These are phyloP conservation scores for Nesidiocoris tenuis DNA, from an alignment of 2,888 invertebrate genomes.

Conservation along the genomic window DNA sequence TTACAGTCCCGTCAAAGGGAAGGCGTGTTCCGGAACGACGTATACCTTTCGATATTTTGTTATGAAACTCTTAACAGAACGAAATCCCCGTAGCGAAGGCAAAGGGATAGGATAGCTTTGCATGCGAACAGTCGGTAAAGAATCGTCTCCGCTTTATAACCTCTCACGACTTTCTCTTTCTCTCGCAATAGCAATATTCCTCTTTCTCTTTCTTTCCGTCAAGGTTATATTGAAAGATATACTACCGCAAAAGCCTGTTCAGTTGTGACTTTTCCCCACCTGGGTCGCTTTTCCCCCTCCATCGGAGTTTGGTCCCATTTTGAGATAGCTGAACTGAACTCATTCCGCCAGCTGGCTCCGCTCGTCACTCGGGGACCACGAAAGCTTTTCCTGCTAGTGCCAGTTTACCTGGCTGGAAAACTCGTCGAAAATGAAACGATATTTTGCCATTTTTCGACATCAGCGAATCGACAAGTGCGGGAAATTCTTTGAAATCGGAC, in stretches of 20 bases:
- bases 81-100: neutral
- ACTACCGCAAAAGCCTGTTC: slow-evolving; percentile 39
- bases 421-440: too few relatives aligned
- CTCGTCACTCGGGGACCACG: slow-evolving; percentile 34
- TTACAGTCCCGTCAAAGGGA: neutral
- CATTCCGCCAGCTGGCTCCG: slow-evolving; percentile 39
- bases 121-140: slow-evolving; percentile 37
- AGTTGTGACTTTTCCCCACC: slow-evolving; percentile 35
- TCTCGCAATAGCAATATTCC: neutral
- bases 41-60: neutral
- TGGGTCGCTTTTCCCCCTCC: neutral
- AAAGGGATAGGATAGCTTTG: slow-evolving; percentile 2
- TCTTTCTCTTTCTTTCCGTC: neutral
- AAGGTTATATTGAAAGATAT: slow-evolving; percentile 43
- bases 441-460: too few relatives aligned
- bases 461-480: too few relatives aligned
- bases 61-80: neutral
- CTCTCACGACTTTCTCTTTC: neutral
- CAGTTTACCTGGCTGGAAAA: too few relatives aligned
- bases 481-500: too few relatives aligned
- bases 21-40: neutral
- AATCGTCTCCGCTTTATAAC: slow-evolving; percentile 22
- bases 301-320: slow-evolving; percentile 20
- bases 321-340: slow-evolving; percentile 36
- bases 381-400: neutral